phyloP scores from a whole-genome alignment of 2,113 vertebrate species.

The Passer domesticus region DNA sequence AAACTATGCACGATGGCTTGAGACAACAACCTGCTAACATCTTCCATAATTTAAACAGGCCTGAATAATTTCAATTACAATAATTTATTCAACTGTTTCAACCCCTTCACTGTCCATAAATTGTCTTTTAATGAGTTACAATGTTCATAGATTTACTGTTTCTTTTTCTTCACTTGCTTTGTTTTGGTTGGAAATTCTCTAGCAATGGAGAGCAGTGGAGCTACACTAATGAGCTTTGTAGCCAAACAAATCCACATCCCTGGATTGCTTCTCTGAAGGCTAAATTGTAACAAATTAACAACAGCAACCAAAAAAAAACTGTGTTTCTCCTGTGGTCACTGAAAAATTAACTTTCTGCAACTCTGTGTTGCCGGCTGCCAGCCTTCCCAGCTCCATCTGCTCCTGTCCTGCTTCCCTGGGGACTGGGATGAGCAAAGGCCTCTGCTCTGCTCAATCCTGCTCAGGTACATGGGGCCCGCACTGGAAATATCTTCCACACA shows the following conservation, averaged over 20 bases:
- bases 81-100: not conserved
- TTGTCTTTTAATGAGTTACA: slow-evolving; percentile 13
- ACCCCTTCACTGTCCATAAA: slow-evolving; percentile 18
- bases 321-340: not conserved
- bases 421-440: not conserved
- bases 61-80: slow-evolving; percentile 27
- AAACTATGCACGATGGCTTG: not conserved
- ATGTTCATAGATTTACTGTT: not conserved
- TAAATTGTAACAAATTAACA: not conserved
- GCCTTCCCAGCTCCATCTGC: not conserved
- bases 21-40: not conserved
- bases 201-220: not conserved
- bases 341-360: not conserved
- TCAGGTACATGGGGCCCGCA: rapidly evolving
- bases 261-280: not conserved
- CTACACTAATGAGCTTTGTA: not conserved
- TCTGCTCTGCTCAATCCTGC: not conserved
- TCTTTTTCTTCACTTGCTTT: not conserved
- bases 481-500: not conserved
- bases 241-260: not conserved
- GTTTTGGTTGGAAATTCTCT: not conserved
- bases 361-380: not conserved
- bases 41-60: slow-evolving; percentile 29
- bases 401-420: not conserved
- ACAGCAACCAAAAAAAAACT: rapidly evolving